A percentile compares a stretch with the other conserved stretches of the same genome.
These are phyloP conservation scores for Gnatocerus cornutus DNA, from an alignment of 2,888 invertebrate genomes.

Conservation along the genomic window DNA sequence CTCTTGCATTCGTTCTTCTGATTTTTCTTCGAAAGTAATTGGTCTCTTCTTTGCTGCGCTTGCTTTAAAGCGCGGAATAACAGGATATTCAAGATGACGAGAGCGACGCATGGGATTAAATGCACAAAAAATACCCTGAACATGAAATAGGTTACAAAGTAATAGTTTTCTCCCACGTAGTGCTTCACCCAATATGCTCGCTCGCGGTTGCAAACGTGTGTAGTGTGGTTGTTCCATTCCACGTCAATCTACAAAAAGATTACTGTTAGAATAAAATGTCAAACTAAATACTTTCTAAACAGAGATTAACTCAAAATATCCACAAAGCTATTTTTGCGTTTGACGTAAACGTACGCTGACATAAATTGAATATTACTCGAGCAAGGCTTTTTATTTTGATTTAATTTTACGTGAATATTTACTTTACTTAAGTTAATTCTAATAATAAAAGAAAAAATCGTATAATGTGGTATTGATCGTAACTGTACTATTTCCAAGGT, in stretches of 20 bases:
- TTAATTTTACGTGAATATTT: no score
- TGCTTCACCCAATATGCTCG: constrained; percentile 82
- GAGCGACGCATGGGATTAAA: constrained; percentile 88
- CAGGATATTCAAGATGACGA: constrained; percentile 91
- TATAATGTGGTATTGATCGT: no score
- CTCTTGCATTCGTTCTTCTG: constrained; percentile 85
- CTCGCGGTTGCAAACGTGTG: constrained; percentile 78
- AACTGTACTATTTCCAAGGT: no score
- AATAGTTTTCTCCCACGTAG: constrained; percentile 80
- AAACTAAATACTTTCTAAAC: no score
- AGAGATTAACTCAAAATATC: neutral
- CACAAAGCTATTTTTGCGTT: no score
- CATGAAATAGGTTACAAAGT: constrained; percentile 87
- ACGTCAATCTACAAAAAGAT: constrained; percentile 75
- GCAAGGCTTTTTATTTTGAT: no score
- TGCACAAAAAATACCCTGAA: constrained; percentile 95
- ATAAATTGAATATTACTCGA: no score
- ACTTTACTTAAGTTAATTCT: no score
- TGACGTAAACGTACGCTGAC: no score
- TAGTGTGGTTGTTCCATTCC: constrained; percentile 81
- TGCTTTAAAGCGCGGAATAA: constrained; percentile 89
- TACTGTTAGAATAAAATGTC: no score
- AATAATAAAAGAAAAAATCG: no score
- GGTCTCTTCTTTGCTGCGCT: constrained; percentile 77
- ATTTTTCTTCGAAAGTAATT: constrained; percentile 67